Percentiles rank a stretch among this genome's conserved stretches.
phyloP scores from a whole-genome alignment of 2,888 invertebrate genomes.

The Ectropis crepuscularia region DNA sequence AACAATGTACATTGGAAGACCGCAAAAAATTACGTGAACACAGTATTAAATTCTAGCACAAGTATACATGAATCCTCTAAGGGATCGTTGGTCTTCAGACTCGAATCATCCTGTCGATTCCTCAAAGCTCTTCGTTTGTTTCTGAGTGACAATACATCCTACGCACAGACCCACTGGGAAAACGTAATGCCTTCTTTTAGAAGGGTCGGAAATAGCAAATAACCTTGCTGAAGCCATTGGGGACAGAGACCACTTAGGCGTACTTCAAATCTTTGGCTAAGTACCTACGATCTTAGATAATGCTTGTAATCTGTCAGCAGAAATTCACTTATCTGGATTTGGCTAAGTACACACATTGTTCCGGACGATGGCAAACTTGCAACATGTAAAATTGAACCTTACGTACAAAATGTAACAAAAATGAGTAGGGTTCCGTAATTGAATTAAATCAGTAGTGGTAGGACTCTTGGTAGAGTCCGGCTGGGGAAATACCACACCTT shows the following conservation, averaged over 20 bases:
- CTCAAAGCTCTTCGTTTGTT: constrained; percentile 15
- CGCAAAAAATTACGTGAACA: not conserved
- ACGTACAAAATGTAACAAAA: too few species aligned
- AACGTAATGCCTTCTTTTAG: constrained; percentile 30
- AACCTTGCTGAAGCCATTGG: constrained; percentile 19
- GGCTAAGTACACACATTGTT: too few species aligned
- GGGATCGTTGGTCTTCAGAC: too few species aligned
- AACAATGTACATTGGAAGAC: not conserved
- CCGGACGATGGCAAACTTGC: too few species aligned
- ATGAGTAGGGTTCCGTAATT: too few species aligned
- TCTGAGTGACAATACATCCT: constrained; percentile 5
- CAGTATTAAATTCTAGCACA: too few species aligned
- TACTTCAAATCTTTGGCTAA: constrained; percentile 25
- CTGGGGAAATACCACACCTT: too few species aligned
- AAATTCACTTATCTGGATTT: too few species aligned
- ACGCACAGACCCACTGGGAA: constrained; percentile 8
- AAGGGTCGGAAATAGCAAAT: constrained; percentile 37
- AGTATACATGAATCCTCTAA: too few species aligned
- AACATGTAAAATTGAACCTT: too few species aligned
- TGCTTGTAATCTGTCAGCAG: not conserved
- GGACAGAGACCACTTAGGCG: constrained; percentile 35
- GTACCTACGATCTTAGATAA: constrained; percentile 16
- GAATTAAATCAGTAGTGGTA: too few species aligned
- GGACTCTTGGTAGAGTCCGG: too few species aligned
- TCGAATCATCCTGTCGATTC: not conserved